Evolutionary conservation across 2,888 invertebrate species (phyloP).

Genomic region (Aphidoletes aphidimyza): DNA sequence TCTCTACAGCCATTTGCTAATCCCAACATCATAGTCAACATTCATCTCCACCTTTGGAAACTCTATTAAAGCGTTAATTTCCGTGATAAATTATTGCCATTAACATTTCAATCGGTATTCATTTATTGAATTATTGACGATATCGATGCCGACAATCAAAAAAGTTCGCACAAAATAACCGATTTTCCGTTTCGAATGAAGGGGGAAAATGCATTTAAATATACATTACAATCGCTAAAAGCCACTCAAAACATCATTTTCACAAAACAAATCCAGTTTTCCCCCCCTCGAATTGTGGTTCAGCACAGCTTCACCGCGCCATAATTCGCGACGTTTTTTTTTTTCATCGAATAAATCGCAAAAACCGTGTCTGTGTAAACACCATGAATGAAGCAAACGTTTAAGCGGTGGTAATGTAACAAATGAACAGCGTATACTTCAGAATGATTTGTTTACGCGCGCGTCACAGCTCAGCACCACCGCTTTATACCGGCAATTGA

Average conservation of each 20-base stretch:
- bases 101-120: background rate
- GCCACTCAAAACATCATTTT: too few species aligned
- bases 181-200: background rate
- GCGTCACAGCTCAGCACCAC: too few species aligned
- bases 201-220: background rate
- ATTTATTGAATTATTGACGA: background rate
- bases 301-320: background rate
- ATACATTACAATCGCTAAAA: background rate
- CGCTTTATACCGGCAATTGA: slow-evolving; percentile 40
- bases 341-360: background rate
- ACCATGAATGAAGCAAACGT: background rate
- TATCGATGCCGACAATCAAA: background rate
- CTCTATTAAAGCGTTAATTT: background rate
- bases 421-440: background rate
- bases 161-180: background rate
- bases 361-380: slow-evolving; percentile 18
- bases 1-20: too few species aligned
- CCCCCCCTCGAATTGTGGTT: background rate
- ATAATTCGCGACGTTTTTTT: background rate
- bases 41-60: too few species aligned
- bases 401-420: slow-evolving; percentile 11
- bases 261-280: background rate
- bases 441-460: background rate
- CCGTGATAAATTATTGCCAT: slow-evolving; percentile 20
- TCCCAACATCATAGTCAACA: too few species aligned